Percentiles rank a stretch among this genome's conserved stretches.
Conservation (phyloP, 2,888 invertebrate species). For the Polydrusus cervinus region DNA sequence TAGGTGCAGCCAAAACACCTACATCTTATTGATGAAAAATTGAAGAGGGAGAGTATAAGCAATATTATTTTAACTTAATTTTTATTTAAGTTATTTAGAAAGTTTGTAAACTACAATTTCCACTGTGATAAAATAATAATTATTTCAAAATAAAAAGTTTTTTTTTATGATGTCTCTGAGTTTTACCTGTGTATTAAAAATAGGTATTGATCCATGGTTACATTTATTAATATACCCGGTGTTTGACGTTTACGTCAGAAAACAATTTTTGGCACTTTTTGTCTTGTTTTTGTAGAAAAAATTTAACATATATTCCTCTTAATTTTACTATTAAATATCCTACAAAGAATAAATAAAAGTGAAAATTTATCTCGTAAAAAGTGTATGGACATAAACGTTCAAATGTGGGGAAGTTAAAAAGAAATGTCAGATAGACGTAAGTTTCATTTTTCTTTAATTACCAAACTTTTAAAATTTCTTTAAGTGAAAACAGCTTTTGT, state of each 20-base stretch:
- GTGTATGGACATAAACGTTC: conserved; percentile 8
- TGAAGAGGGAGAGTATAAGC: conserved; percentile 41
- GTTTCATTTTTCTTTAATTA: background rate
- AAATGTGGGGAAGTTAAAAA: conserved; percentile 6
- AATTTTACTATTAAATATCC: background rate
- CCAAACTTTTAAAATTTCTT: too few species aligned
- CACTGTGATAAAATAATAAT: conserved; percentile 6
- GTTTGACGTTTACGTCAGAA: conserved; percentile 21
- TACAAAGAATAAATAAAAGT: background rate
- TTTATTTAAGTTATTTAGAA: background rate
- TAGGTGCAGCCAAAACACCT: conserved; percentile 57
- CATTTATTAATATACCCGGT: background rate
- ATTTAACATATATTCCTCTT: conserved; percentile 1
- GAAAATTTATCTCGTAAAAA: background rate
- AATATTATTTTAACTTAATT: conserved; percentile 32
- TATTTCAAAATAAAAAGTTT: background rate
- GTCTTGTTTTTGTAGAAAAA: conserved; percentile 31
- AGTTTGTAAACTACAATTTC: background rate
- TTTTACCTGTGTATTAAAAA: background rate
- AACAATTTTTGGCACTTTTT: conserved; percentile 31
- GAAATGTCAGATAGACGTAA: conserved; percentile 23
- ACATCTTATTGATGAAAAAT: conserved; percentile 57
- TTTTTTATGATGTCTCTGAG: too few species aligned
- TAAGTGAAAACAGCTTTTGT: too few species aligned
- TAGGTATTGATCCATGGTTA: conserved; percentile 13